Base-by-base conservation (phyloP, 2,797 vertebrate genomes). In the Peromyscus aztecus region DNA sequence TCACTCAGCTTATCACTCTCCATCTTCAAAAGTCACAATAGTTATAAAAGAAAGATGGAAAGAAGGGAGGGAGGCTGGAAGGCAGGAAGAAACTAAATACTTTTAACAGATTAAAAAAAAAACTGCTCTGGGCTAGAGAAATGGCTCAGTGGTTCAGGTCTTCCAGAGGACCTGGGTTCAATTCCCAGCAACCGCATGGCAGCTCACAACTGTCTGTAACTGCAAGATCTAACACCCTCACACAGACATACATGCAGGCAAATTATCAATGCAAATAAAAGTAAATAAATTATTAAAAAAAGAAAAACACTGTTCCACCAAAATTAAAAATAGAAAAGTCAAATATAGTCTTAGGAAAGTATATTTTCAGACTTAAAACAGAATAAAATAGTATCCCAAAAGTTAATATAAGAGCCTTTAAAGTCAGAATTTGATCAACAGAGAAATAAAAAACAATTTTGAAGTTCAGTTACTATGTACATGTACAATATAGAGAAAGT, bases 401-500 rank as follows among this genome's bases (percentile, higher is more conserved):
- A 91, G 78, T 87, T 89, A 94, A 85, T 14, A 78, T 0, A 97
- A 34, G 37, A 69, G 16, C 17, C n/a, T 71, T 71, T 37, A 37
- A 24, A n/a, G 16, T 6, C 34, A n/a, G 34, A 34, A 69, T 4
- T 69, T 69, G 34, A 69, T 16, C n/a, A 69, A 69, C 16, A 69
- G 67, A 69, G 67, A 16, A 6, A 69, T 69, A 69, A 34, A 69
- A 34, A 69, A 82, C 13, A 76, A 13, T 63, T 94, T 63, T 91
- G 37, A 91, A 89, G 46, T 67, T 87, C 76, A 94, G 6, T 13
- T 87, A 37, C n/a, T 82, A 52, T 52, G 52, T 52, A 52, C 52
- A 37, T 49, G 80, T 69, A 87, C 65, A 46, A 71, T 71, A 71
- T 19, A 95, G 75, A 93, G 87, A 94, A 97, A 91, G 86, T 84